phyloP scores from a whole-genome alignment of 2,113 vertebrate species.

The Merops nubicus region DNA sequence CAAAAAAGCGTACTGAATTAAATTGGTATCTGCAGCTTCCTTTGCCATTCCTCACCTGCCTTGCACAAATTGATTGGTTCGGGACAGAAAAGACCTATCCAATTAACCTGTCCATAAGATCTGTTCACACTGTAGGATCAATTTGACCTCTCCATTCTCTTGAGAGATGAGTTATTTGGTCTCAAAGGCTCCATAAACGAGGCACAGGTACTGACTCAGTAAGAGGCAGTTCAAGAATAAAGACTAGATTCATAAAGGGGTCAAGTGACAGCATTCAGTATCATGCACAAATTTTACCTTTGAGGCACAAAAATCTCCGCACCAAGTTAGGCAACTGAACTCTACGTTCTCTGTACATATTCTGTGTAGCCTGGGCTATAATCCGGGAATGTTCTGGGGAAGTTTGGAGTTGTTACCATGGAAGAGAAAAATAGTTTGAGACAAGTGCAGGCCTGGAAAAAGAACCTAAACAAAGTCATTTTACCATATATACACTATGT shows the following conservation, averaged over 20 bases:
- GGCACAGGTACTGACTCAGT: not conserved
- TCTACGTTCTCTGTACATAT: not conserved
- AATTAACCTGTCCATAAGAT: not conserved
- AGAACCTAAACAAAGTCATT: not conserved
- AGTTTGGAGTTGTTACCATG: not conserved
- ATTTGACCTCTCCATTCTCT: not conserved
- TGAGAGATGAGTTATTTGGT: not conserved
- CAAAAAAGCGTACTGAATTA: not conserved
- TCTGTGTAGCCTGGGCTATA: not conserved
- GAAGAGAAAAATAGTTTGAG: not conserved
- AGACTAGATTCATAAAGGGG: not conserved
- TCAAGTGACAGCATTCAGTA: not conserved
- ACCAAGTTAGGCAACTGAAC: not conserved
- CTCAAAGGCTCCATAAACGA: not conserved
- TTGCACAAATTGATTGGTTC: accelerated
- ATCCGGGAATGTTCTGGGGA: not conserved
- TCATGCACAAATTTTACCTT: not conserved
- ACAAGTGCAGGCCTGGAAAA: not conserved
- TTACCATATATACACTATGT: not conserved
- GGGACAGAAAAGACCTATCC: not conserved
- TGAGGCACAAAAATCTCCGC: not conserved
- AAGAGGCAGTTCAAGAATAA: not conserved
- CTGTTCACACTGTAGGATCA: not conserved
- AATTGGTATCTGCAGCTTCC: not conserved
- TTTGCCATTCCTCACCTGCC: not conserved